These are phyloP conservation scores for Phaethon lepturus DNA, from an alignment of 2,113 vertebrate species.

Conservation along the genomic window DNA sequence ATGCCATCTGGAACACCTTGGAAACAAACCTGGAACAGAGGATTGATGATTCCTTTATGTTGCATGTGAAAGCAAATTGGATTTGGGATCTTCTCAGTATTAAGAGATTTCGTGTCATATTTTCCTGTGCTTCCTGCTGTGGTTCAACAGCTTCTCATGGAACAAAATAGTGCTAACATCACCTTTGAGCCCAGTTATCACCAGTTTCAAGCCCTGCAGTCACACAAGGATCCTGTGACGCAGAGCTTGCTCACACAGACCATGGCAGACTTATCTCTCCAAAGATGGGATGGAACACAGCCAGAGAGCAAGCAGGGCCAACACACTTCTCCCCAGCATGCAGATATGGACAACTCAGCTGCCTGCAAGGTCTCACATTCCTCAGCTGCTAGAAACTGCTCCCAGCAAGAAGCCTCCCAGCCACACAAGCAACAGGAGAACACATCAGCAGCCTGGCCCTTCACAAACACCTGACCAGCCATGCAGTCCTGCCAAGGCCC, in stretches of 20 bases:
- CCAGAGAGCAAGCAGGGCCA: neutral
- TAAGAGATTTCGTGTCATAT: neutral
- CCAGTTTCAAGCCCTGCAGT: neutral
- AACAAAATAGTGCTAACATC: neutral
- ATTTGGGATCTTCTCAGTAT: neutral
- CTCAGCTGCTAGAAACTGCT: neutral
- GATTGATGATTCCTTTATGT: neutral
- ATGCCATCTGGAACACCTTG: neutral
- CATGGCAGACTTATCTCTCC: fast-evolving
- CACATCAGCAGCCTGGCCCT: neutral
- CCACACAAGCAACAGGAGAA: neutral
- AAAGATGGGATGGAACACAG: neutral
- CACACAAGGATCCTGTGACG: neutral
- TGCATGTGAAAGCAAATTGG: neutral
- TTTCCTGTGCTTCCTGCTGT: neutral
- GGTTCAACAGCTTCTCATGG: neutral
- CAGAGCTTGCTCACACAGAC: neutral
- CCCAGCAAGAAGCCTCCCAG: neutral
- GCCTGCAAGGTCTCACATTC: neutral
- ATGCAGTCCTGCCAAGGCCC: neutral
- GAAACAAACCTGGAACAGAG: neutral
- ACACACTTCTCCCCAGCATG: neutral
- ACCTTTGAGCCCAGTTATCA: neutral
- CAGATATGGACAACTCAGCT: neutral
- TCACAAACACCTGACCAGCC: neutral